Percentiles rank a stretch among this genome's conserved stretches.
phyloP scores from a whole-genome alignment of 2,797 vertebrate species.

The Rhodeus uyekii region DNA sequence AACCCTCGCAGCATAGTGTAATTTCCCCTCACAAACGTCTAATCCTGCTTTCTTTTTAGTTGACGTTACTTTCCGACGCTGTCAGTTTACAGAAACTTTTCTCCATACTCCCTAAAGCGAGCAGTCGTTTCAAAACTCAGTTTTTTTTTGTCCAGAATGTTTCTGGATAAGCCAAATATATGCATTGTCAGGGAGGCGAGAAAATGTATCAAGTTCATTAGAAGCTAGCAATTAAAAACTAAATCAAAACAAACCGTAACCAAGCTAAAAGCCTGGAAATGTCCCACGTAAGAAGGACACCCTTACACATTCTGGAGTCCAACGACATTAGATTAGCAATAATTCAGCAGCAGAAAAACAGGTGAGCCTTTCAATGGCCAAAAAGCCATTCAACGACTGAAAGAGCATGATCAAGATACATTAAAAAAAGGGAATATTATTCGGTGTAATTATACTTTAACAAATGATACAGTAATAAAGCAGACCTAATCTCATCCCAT shows the following conservation, averaged over 20 bases:
- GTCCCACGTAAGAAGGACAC: background rate
- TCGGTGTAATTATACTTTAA: constrained; percentile 5
- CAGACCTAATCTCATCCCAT: constrained; percentile 22
- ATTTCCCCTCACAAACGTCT: background rate
- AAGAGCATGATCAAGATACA: constrained; percentile 1
- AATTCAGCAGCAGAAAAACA: constrained; percentile 48
- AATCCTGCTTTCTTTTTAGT: background rate
- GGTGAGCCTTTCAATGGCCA: constrained; percentile 7
- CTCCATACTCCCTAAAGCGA: background rate
- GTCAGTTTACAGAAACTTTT: background rate
- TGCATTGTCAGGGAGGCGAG: background rate
- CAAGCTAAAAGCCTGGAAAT: constrained; percentile 15
- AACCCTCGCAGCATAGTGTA: background rate
- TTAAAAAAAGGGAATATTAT: constrained; percentile 2
- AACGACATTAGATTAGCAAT: constrained; percentile 19
- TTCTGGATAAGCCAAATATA: background rate
- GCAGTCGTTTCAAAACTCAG: background rate
- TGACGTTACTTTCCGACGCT: background rate
- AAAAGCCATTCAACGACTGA: constrained; percentile 23
- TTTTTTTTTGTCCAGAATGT: background rate
- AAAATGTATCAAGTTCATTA: background rate
- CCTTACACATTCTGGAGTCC: constrained; percentile 20
- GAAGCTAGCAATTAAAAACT: background rate
- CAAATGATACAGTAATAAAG: constrained; percentile 33
- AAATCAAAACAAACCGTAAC: background rate